Evolutionary conservation across 1,140 invertebrate genomes (phyloP).

Genomic region (Nasonia giraulti): DNA sequence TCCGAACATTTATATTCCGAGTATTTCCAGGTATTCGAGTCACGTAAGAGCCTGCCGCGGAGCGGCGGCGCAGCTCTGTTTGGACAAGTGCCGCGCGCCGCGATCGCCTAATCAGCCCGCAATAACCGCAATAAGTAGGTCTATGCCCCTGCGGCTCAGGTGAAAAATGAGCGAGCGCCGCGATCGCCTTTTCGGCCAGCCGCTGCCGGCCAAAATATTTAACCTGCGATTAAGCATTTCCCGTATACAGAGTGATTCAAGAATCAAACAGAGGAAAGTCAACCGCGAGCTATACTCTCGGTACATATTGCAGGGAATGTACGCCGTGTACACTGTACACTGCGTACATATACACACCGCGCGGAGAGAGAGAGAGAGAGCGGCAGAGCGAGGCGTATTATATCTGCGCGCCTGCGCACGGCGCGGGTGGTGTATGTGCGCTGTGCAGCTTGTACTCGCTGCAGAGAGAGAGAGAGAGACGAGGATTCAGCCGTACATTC

Average conservation of each 20-base stretch:
- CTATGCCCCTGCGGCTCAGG: too few species aligned
- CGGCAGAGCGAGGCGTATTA: not conserved
- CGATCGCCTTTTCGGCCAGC: too few species aligned
- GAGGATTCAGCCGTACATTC: too few species aligned
- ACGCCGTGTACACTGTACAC: constrained; percentile 26
- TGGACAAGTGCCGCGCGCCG: constrained; percentile 29
- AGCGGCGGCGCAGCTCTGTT: constrained; percentile 5
- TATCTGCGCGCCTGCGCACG: not conserved
- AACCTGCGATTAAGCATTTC: constrained; percentile 71
- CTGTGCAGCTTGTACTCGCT: too few species aligned
- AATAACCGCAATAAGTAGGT: too few species aligned
- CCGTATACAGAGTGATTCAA: constrained; percentile 72
- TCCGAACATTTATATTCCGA: constrained; percentile 27
- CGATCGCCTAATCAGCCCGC: not conserved
- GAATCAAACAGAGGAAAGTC: constrained; percentile 74
- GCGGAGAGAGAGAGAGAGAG: not conserved
- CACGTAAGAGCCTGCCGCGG: constrained; percentile 5
- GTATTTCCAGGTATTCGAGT: constrained; percentile 24
- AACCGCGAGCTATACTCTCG: constrained; percentile 69
- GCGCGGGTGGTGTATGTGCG: not conserved
- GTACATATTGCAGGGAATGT: constrained; percentile 72
- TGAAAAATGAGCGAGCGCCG: not conserved
- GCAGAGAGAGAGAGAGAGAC: too few species aligned
- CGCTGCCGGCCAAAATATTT: constrained; percentile 70
- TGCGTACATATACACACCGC: not conserved